Percentiles rank a stretch among this genome's conserved stretches.
phyloP scores from a whole-genome alignment of 2,797 vertebrate genomes.

The Scyliorhinus canicula region DNA sequence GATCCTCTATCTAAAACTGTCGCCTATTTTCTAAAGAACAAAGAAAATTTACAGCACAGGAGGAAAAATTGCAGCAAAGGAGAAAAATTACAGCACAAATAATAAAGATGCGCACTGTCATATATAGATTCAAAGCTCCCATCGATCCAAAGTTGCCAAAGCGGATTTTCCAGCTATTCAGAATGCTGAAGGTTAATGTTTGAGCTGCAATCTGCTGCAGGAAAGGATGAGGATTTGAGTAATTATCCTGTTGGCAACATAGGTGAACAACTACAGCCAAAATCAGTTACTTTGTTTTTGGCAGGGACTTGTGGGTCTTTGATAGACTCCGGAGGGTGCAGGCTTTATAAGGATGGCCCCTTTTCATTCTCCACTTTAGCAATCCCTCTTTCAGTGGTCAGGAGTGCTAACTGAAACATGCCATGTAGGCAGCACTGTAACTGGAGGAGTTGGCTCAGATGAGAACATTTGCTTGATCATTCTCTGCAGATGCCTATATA shows the following conservation, averaged over 20 bases:
- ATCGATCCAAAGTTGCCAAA: background rate
- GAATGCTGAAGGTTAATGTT: background rate
- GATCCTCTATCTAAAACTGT: too few relatives aligned
- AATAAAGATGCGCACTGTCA: background rate
- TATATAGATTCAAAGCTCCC: background rate
- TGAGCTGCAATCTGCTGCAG: background rate
- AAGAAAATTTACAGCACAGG: too few relatives aligned
- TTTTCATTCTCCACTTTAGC: background rate
- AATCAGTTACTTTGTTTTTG: background rate
- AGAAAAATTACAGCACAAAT: background rate
- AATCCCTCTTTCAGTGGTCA: too few relatives aligned
- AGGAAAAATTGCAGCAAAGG: too few relatives aligned
- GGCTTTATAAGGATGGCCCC: background rate
- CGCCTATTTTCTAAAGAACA: too few relatives aligned
- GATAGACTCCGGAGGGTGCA: background rate
- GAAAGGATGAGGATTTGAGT: background rate
- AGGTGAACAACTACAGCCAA: background rate
- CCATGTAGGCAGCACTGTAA: too few relatives aligned
- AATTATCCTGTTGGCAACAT: background rate
- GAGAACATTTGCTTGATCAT: conserved; percentile 19
- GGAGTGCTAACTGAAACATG: too few relatives aligned
- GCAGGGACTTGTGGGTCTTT: background rate
- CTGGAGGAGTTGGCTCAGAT: background rate
- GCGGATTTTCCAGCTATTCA: background rate
- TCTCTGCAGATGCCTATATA: background rate